Conservation (phyloP, 2,113 vertebrate genomes). For the Proterorhinus semilunaris region DNA sequence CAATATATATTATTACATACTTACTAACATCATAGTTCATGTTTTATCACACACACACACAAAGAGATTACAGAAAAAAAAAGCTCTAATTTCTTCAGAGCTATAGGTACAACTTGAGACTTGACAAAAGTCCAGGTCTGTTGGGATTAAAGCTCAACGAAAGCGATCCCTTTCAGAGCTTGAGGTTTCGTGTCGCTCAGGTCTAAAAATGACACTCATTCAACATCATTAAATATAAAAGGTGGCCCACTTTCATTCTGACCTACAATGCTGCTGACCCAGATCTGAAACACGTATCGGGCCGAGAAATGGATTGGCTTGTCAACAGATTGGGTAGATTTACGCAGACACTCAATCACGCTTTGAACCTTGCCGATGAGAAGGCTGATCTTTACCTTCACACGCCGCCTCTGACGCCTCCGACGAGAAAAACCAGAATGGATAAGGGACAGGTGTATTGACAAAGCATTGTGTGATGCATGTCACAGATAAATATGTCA, state of each 20-base stretch:
- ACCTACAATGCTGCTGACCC: conserved; percentile 21
- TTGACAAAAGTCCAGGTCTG: too few species aligned
- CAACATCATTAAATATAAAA: conserved; percentile 4
- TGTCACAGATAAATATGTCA: neutral
- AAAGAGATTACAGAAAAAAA: too few species aligned
- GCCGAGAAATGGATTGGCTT: conserved; percentile 47
- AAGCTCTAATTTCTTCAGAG: too few species aligned
- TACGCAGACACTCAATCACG: conserved; percentile 49
- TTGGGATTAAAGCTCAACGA: too few species aligned
- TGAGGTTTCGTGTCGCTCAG: neutral
- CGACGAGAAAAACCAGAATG: neutral
- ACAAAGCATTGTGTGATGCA: neutral
- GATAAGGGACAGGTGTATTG: neutral
- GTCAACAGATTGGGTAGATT: conserved; percentile 43
- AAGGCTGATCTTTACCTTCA: conserved; percentile 12
- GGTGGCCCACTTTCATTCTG: conserved; percentile 34
- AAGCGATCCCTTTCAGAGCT: too few species aligned
- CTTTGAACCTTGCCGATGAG: conserved; percentile 17
- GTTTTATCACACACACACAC: too few species aligned
- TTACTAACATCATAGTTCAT: too few species aligned
- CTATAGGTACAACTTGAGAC: too few species aligned
- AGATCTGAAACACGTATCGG: conserved; percentile 40
- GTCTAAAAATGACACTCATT: neutral
- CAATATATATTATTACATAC: too few species aligned
- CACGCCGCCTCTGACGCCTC: neutral